These are phyloP conservation scores for Exocentrus adspersus DNA, from an alignment of 2,888 invertebrate genomes.

Conservation along the genomic window DNA sequence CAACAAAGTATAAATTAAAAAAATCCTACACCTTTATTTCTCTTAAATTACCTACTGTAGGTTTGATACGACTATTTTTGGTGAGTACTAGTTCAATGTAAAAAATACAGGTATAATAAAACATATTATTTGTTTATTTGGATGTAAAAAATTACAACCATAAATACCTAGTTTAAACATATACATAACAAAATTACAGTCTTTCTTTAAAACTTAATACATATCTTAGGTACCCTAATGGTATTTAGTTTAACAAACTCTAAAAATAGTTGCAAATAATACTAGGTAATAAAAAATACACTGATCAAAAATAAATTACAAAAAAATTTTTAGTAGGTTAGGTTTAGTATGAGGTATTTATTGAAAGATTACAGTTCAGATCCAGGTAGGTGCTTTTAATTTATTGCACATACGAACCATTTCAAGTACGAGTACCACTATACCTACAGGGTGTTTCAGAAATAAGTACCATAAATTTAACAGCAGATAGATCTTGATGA, in stretches of 20 bases:
- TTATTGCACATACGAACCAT: too few relatives aligned
- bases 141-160: neutral
- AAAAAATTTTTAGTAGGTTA: too few relatives aligned
- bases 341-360: too few relatives aligned
- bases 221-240: neutral
- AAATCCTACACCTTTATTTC: neutral
- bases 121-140: neutral
- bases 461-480: too few relatives aligned
- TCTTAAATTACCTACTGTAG: conserved; percentile 1
- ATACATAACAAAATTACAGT: conserved; percentile 1
- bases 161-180: neutral
- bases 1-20: neutral
- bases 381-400: too few relatives aligned
- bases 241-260: neutral
- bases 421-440: too few relatives aligned
- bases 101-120: neutral
- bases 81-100: neutral
- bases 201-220: neutral
- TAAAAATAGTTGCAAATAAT: too few relatives aligned
- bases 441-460: too few relatives aligned
- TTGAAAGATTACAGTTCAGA: too few relatives aligned
- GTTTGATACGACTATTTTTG: neutral
- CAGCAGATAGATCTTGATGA: too few relatives aligned
- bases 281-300: too few relatives aligned
- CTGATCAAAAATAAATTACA: too few relatives aligned